Percentiles rank a stretch among this genome's conserved stretches.
Conservation (phyloP, 2,888 invertebrate genomes). For the Andrena flavipes region DNA sequence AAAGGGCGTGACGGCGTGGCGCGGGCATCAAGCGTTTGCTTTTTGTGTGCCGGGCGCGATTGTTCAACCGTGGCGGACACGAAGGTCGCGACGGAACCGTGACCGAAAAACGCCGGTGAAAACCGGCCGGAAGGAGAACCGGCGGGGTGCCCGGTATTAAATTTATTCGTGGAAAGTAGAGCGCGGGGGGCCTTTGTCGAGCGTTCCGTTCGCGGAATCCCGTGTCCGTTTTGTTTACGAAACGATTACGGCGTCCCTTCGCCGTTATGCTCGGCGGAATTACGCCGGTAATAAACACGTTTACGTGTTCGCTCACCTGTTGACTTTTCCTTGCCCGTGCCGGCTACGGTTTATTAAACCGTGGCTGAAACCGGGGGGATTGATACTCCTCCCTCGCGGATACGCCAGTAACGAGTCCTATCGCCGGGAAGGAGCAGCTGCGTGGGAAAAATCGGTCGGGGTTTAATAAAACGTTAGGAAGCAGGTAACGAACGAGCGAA, state of each 20-base stretch:
- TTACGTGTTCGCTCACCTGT: constrained; percentile 43
- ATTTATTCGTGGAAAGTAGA: constrained; percentile 20
- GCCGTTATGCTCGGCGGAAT: constrained; percentile 1
- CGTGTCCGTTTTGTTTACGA: constrained; percentile 25
- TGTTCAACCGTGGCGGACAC: constrained; percentile 26
- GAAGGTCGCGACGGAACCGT: not conserved
- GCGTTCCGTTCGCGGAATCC: not conserved
- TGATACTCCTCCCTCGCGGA: constrained; percentile 13
- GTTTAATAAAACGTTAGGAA: constrained; percentile 65
- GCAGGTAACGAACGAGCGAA: constrained; percentile 48
- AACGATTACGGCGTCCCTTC: constrained; percentile 23
- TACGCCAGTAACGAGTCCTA: constrained; percentile 15
- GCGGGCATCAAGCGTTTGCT: constrained; percentile 38
- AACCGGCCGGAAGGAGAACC: not conserved
- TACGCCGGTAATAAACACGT: constrained; percentile 9
- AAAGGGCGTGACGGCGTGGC: no score
- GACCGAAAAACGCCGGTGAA: not conserved
- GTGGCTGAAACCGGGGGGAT: constrained; percentile 13
- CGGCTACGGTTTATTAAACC: constrained; percentile 23
- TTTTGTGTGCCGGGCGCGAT: constrained; percentile 20
- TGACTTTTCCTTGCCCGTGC: constrained; percentile 35
- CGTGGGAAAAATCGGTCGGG: constrained; percentile 53
- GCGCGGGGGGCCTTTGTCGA: not conserved
- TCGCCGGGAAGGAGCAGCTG: constrained; percentile 44
- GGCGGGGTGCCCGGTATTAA: constrained; percentile 13